phyloP scores from a whole-genome alignment of 30 jellyfish, hydroid and myxozoan species.

The Phacellophora camtschatica region DNA sequence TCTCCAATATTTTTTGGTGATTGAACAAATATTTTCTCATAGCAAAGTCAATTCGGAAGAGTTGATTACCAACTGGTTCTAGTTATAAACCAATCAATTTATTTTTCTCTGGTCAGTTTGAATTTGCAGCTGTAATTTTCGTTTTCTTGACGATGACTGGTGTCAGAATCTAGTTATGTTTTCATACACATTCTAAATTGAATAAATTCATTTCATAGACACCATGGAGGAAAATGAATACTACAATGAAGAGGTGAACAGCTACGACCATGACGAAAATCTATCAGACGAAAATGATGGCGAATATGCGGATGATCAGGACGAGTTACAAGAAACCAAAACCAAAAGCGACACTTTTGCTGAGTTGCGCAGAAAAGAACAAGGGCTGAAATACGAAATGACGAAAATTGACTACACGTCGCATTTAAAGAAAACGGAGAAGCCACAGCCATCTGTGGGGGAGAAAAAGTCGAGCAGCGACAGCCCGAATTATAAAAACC shows the following conservation, averaged over 20 bases:
- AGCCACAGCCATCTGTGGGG: slow-evolving; percentile 18
- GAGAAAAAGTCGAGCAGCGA: slow-evolving; percentile 8
- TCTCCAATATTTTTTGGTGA: too few relatives aligned
- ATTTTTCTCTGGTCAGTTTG: too few relatives aligned
- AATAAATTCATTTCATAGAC: too few relatives aligned
- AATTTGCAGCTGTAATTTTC: too few relatives aligned
- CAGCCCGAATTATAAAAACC: slow-evolving; percentile 25
- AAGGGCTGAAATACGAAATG: slow-evolving; percentile 34
- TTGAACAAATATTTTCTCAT: too few relatives aligned
- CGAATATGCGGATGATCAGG: neutral
- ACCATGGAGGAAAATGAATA: neutral
- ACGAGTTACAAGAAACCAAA: neutral
- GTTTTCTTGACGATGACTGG: too few relatives aligned
- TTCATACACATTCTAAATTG: too few relatives aligned
- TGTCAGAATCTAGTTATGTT: too few relatives aligned
- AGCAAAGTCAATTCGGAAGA: too few relatives aligned
- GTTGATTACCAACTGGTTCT: too few relatives aligned
- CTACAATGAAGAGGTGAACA: neutral
- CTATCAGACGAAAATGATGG: slow-evolving; percentile 25
- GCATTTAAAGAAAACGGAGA: slow-evolving; percentile 23
- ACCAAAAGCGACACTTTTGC: slow-evolving; percentile 51
- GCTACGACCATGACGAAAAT: neutral
- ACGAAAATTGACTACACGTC: slow-evolving; percentile 54
- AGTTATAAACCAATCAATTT: too few relatives aligned
- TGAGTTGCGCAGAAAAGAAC: slow-evolving; percentile 43